phyloP scores from a whole-genome alignment of 2,797 vertebrate species.

The Chiropotes sagulatus region DNA sequence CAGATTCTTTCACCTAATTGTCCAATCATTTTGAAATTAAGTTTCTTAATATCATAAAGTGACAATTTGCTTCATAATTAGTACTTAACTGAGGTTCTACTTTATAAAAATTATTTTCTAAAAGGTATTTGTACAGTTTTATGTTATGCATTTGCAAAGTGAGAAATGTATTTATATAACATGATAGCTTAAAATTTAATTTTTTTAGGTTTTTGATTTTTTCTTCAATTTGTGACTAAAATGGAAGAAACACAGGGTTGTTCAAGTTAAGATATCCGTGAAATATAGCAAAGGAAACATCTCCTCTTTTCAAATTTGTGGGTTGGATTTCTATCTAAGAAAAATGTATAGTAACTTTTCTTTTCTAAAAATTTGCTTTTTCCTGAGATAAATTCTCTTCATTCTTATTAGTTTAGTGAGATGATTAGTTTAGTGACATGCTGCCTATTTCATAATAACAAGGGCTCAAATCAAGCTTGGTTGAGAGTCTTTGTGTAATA shows the following conservation, averaged over 20 bases:
- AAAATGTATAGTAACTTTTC: slow-evolving; percentile 76
- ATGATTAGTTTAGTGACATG: slow-evolving; percentile 75
- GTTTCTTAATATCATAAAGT: background rate
- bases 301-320: slow-evolving; percentile 52
- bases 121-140: background rate
- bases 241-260: slow-evolving; percentile 32
- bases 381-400: slow-evolving; percentile 71
- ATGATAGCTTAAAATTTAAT: background rate
- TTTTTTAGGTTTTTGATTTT: background rate
- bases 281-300: slow-evolving; percentile 69
- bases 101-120: slow-evolving; percentile 4
- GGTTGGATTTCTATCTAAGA: slow-evolving; percentile 75
- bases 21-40: background rate
- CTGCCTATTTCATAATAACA: slow-evolving; percentile 66
- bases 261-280: slow-evolving; percentile 63
- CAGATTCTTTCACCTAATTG: background rate
- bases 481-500: slow-evolving; percentile 45
- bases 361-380: slow-evolving; percentile 63
- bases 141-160: background rate
- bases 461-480: slow-evolving; percentile 64
- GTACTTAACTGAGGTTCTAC: background rate
- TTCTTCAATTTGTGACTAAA: slow-evolving; percentile 17
- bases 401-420: slow-evolving; percentile 75
- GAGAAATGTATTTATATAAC: background rate
- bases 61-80: background rate